These are phyloP conservation scores for Mimumesa dahlbomi DNA, from an alignment of 2,888 invertebrate genomes.

Conservation along the genomic window DNA sequence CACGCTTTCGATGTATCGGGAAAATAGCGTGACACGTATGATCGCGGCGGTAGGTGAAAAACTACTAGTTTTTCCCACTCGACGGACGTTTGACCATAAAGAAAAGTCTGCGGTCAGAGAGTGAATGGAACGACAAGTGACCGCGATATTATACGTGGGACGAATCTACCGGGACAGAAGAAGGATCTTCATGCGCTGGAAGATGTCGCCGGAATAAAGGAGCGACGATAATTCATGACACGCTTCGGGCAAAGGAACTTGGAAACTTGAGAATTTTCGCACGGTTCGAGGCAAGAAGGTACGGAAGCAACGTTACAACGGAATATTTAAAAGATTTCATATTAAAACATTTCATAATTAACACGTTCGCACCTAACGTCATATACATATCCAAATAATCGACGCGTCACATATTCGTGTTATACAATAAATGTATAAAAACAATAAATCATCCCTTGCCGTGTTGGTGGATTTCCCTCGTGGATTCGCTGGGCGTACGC, in stretches of 20 bases:
- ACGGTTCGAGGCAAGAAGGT: no score
- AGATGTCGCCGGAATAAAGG: slow-evolving; percentile 32
- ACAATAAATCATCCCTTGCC: no score
- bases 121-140: slow-evolving; percentile 73
- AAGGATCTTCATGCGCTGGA: slow-evolving; percentile 30
- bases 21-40: slow-evolving; percentile 66
- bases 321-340: no score
- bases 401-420: no score
- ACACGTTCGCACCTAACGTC: no score
- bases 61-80: slow-evolving; percentile 36
- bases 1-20: slow-evolving; percentile 57
- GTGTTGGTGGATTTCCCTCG: no score
- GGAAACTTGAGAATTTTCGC: slow-evolving; percentile 51
- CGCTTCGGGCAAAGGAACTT: no score
- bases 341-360: no score
- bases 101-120: slow-evolving; percentile 65
- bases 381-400: no score
- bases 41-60: slow-evolving; percentile 67
- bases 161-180: slow-evolving; percentile 24
- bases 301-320: no score
- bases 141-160: slow-evolving; percentile 66
- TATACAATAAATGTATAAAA: no score
- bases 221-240: slow-evolving; percentile 49
- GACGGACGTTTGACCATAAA: slow-evolving; percentile 24
- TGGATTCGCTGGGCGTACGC: no score